Evolutionary conservation across 1,140 invertebrate genomes (phyloP).

Genomic region (Pemphigus obesinymphae): DNA sequence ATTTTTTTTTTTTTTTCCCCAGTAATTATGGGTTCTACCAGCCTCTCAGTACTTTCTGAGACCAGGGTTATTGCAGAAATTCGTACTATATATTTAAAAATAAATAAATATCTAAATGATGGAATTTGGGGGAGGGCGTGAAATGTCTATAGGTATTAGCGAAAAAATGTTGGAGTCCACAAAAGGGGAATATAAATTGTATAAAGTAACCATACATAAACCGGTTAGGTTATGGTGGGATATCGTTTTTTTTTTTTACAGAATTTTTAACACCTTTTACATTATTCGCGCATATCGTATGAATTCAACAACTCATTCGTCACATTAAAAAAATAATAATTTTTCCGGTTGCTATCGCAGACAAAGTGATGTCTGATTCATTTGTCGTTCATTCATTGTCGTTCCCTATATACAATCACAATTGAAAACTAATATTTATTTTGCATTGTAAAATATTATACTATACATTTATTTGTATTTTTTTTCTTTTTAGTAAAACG

Average conservation of each 20-base stretch:
- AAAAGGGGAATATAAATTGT: neutral
- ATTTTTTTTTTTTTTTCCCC: too few relatives aligned
- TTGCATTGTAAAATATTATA: neutral
- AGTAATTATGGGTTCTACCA: too few relatives aligned
- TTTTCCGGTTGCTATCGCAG: neutral
- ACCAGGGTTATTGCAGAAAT: too few relatives aligned
- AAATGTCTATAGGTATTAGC: too few relatives aligned
- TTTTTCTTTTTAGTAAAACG: too few relatives aligned
- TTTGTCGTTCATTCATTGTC: neutral
- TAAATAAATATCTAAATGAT: too few relatives aligned
- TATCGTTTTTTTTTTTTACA: neutral
- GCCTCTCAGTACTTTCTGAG: too few relatives aligned
- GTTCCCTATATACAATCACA: neutral
- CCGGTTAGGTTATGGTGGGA: neutral
- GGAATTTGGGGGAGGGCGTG: too few relatives aligned
- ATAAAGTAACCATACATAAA: neutral
- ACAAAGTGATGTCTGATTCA: neutral
- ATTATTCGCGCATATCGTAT: neutral
- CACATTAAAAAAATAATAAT: neutral
- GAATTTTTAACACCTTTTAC: neutral
- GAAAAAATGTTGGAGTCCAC: too few relatives aligned
- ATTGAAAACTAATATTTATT: slow-evolving; percentile 27
- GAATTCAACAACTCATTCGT: neutral
- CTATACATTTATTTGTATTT: too few relatives aligned
- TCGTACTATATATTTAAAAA: too few relatives aligned